phyloP scores from a whole-genome alignment of 2,797 vertebrate genomes.

The Halcyon badia region DNA sequence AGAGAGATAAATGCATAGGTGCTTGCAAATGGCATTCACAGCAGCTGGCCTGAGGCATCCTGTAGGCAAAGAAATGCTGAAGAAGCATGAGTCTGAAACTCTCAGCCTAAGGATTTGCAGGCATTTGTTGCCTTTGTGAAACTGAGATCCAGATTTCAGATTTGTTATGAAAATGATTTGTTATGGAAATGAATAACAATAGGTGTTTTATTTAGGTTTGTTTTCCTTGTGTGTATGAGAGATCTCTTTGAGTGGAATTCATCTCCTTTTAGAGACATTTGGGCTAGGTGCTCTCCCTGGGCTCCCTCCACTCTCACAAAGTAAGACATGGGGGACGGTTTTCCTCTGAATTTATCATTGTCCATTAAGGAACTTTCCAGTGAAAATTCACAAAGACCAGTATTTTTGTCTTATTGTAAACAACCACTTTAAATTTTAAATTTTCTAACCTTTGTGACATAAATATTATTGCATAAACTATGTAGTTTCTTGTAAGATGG shows the following conservation, averaged over 20 bases:
- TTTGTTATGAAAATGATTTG: background rate
- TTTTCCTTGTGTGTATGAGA: background rate
- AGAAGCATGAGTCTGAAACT: background rate
- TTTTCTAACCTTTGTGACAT: background rate
- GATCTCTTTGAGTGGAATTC: background rate
- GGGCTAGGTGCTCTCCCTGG: background rate
- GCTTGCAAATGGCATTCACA: background rate
- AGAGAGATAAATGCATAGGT: background rate
- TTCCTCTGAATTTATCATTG: background rate
- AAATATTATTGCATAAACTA: background rate
- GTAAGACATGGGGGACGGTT: background rate
- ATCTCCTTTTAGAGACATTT: accelerated
- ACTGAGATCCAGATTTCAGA: background rate
- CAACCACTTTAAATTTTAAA: background rate
- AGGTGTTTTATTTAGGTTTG: background rate
- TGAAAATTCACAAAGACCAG: background rate
- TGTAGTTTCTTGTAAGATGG: background rate
- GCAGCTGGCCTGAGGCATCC: background rate
- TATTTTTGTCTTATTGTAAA: background rate
- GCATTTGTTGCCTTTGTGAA: background rate
- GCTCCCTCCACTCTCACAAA: background rate
- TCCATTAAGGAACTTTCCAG: background rate
- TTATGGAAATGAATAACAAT: background rate
- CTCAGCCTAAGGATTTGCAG: background rate
- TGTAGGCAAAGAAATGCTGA: background rate